A percentile compares a stretch with the other conserved stretches of the same genome.
These are phyloP conservation scores for Cassiopea andromeda DNA, from an alignment of 30 jellyfish, hydroid and myxozoan species.

Conservation along the genomic window DNA sequence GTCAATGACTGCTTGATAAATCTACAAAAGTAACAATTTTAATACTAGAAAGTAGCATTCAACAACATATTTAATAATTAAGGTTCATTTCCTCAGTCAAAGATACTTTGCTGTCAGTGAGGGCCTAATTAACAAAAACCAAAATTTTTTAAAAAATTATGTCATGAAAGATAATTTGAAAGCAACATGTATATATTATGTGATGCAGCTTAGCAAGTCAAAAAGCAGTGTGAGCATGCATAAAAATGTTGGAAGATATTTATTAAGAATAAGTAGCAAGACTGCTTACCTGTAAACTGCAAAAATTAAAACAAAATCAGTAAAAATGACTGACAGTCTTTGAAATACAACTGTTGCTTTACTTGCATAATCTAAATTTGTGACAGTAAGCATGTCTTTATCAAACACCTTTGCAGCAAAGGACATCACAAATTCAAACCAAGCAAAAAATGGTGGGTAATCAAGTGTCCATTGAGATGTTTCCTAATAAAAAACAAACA, in stretches of 20 bases:
- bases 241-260: not conserved
- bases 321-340: conserved; percentile 78
- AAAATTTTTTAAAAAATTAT: too few species aligned
- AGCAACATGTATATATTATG: too few species aligned
- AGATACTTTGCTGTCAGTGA: too few species aligned
- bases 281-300: conserved; percentile 75
- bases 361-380: conserved; percentile 76
- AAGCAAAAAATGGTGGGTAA: conserved; percentile 98
- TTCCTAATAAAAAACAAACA: conserved; percentile 47
- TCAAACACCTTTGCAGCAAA: conserved; percentile 78
- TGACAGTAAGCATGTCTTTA: conserved; percentile 71
- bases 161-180: too few species aligned
- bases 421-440: conserved; percentile 94
- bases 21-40: too few species aligned
- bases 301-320: conserved; percentile 72
- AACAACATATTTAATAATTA: too few species aligned
- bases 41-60: too few species aligned
- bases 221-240: too few species aligned
- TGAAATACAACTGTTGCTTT: conserved; percentile 83
- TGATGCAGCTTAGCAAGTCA: too few species aligned
- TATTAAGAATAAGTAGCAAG: not conserved
- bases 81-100: too few species aligned
- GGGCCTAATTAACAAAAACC: too few species aligned
- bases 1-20: not conserved
- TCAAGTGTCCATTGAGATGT: conserved; percentile 97